Evolutionary conservation across 1,140 invertebrate species (phyloP), one percentile per base, ranked within the genome.

Genomic region (Hycleus phaleratus): DNA sequence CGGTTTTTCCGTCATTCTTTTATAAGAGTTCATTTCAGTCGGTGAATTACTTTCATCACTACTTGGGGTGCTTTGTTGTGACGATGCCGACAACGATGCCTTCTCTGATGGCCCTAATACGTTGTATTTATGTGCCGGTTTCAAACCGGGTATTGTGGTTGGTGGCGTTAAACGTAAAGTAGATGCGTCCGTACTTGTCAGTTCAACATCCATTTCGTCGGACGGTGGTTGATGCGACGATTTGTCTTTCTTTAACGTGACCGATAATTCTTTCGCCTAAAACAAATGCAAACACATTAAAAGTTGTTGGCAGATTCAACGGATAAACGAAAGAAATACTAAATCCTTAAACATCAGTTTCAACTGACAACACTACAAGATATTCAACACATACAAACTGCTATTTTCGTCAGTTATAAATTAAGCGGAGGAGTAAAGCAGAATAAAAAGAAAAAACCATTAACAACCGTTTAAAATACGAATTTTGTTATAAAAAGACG

Each of bases 21-120:
- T 86, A 73, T 89, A 91, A 65, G 88, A 88, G 77, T 91, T 91
- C 62, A 91, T 79, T 75, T 91, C 89, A 44, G 89, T 90, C n/a
- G 89, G 89, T 25, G 89, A 92, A 75, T 88, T 89, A 70, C 87
- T 89, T 73, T 91, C 89, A 71, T 91, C 88, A 60, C 88, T 90
- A 71, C 85, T 87, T 46, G 86, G 87, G 12, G 86, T 86, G 66
- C 83, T 86, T 61, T 79, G 79, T 54, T 79, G 76, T 3, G 78
- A 79, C 32, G 40, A 42, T 42, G 9, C 11, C 11, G 40, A n/a
- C 11, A 42, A n/a, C 18, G 18, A 18, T 62, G 71, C 75, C 64
- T 79, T 79, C 61, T 73, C 73, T 12, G 71, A 70, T 56, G 74
- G 71, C 3, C 73, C 73, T 9, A 79, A 71, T 11, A 79, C 75